Evolutionary conservation across 2,113 vertebrate species (phyloP).

Genomic region (Pterocles burchelli): DNA sequence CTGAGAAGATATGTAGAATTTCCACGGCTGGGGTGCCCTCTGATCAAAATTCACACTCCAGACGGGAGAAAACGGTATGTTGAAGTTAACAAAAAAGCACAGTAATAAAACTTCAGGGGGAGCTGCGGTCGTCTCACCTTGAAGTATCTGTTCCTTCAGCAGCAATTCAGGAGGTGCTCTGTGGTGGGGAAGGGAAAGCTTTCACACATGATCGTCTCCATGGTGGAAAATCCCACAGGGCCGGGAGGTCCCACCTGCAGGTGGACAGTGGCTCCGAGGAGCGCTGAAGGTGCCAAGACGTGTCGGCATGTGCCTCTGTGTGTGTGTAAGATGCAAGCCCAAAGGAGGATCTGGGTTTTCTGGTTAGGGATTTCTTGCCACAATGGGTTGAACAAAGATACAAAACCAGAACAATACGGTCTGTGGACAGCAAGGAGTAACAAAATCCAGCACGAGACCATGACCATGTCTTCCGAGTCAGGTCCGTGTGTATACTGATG

Average conservation of each 20-base stretch:
- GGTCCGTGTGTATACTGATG: not conserved
- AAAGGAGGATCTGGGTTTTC: not conserved
- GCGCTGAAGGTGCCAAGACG: rapidly evolving
- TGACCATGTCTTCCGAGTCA: not conserved
- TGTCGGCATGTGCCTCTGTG: rapidly evolving
- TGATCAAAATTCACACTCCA: not conserved
- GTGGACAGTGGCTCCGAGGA: not conserved
- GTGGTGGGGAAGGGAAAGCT: not conserved
- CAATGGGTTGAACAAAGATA: not conserved
- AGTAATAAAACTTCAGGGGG: not conserved
- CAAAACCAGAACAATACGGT: not conserved
- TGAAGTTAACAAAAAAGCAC: not conserved
- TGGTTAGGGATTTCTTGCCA: not conserved
- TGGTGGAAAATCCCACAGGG: not conserved
- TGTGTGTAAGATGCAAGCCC: not conserved
- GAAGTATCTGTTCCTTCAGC: not conserved
- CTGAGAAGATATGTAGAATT: not conserved
- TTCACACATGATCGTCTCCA: rapidly evolving
- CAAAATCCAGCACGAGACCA: not conserved
- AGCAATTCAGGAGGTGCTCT: not conserved
- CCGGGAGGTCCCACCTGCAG: not conserved
- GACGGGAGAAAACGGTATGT: rapidly evolving
- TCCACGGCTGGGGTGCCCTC: not conserved
- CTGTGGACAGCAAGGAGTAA: not conserved
- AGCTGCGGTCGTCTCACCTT: not conserved